Conservation (phyloP, 1,140 invertebrate species). For the Yoshiicerus persimilis region DNA sequence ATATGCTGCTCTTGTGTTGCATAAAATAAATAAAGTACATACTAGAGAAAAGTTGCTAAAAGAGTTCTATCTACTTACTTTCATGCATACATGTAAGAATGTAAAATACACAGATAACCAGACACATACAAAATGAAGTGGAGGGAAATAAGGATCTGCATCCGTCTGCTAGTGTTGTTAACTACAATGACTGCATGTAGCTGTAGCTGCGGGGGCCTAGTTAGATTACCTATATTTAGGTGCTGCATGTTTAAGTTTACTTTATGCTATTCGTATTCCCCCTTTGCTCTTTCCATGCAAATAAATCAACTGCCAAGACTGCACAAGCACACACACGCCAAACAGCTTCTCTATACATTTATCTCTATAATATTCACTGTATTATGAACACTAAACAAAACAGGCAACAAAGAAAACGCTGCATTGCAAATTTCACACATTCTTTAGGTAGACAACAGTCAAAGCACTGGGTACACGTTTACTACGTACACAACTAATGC, state of each 20-base stretch:
- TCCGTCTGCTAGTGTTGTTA: not conserved
- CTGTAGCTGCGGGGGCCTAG: not conserved
- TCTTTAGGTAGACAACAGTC: not conserved
- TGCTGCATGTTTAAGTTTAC: not conserved
- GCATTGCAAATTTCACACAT: not conserved
- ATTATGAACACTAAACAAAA: not conserved
- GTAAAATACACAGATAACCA: not conserved
- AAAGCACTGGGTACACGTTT: not conserved
- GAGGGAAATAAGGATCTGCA: not conserved
- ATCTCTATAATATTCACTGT: not conserved
- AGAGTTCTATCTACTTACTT: not conserved
- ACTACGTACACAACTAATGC: not conserved
- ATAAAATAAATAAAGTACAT: constrained; percentile 10
- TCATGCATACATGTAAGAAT: not conserved
- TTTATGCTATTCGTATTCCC: not conserved
- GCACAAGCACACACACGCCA: not conserved
- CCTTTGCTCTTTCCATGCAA: not conserved
- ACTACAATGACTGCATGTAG: not conserved
- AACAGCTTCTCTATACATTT: not conserved
- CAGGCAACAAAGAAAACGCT: not conserved
- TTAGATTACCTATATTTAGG: not conserved
- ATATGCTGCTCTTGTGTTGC: not conserved
- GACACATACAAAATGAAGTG: not conserved
- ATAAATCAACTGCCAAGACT: constrained; percentile 1
- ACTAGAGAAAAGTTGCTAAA: not conserved